Evolutionary conservation across 2,888 invertebrate genomes (phyloP), one percentile per base, ranked within the genome.

Genomic region (Lasius fuliginosus): DNA sequence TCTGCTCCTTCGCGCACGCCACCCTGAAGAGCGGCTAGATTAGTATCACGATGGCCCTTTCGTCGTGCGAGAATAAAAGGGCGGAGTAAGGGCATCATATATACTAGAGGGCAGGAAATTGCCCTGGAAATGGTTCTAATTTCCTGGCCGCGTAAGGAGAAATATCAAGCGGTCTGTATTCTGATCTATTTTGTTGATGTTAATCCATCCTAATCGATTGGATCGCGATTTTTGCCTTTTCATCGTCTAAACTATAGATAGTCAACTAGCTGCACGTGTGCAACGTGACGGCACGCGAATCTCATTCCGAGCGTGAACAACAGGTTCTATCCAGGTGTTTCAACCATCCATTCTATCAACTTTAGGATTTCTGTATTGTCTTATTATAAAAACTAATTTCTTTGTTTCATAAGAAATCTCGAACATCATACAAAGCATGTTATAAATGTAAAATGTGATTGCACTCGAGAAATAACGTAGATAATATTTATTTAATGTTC

Each of bases 31-130:
- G 65, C 82, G 79, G 85, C 77, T 83, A 83, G 89, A 89, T 89
- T 58, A 53, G 62, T 84, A 89, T 89, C 89, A 53, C 42, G 83
- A 88, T 87, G 73, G 85, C 76, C 81, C 87, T 85, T 85, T 85
- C 75, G 82, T 85, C 36, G 53, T 56, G 42, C 56, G 30, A 33
- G 42, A 75, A 75, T 58, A 12, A 69, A 62, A 69, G 53, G 83
- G 30, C 33, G 36, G 46, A 46, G 64, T 49, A 49, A 73, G 56
- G 40, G 81, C 42, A 74, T 67, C 67, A 36, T 27, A 49, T 27
- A 27, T 53, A 40, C 56, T 42, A 33, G 18, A 82, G 33, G 33
- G 75, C 68, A 73, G 82, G 74, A 75, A 71, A 82, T 75, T 60
- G 49, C 67, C 36, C 75, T 77, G 86, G 86, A 87, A 86, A 71